Base-by-base conservation (phyloP, 2,113 vertebrate genomes). In the Orycteropus afer region DNA sequence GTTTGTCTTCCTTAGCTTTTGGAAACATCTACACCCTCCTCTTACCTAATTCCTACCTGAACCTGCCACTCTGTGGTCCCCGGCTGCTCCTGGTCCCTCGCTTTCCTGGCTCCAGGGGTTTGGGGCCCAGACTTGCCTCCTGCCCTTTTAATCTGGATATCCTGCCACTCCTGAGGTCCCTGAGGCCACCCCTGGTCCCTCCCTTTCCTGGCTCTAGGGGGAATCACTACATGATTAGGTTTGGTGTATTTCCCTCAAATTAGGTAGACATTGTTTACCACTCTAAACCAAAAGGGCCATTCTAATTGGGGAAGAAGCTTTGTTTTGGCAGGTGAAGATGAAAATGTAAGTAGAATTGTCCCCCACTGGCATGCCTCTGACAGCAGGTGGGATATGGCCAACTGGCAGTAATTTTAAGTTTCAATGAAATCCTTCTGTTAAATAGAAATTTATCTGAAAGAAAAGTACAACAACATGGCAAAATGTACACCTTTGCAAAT, bases 261-360 rank as follows among this genome's bases (percentile, higher is more conserved):
- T 65, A 83, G 63, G 47, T 77, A 91, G 90, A 94, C 71, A 32
- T 67, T 90, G 80, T 95, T 96, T 91, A 97, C 83, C 34, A 42
- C 34, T 93, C 23, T 71, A 45, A 96, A 90, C 63, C 90, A 25
- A 94, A 87, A 80, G 80, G 61, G 34, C 47, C 32, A 5, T 82
- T 95, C 95, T 96, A 94, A 77, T 86, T 95, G 91, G 76, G 78
- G 65, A 91, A 85, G 92, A 94, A 93, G 65, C 45, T 71, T 80
- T 94, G 74, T 94, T 86, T 91, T 74, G 95, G 86, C 88, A 96
- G 87, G 55, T 93, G 86, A 91, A 91, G 81, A 74, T 79, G 97
- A 95, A 74, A 85, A 49, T 85, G 53, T 81, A 69, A 84, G 71
- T 61, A 80, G 69, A 27, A 81, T 37, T 81, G 74, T 59, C 86